phyloP scores from a whole-genome alignment of 2,888 invertebrate species.

The Neocrepidodera transversa region DNA sequence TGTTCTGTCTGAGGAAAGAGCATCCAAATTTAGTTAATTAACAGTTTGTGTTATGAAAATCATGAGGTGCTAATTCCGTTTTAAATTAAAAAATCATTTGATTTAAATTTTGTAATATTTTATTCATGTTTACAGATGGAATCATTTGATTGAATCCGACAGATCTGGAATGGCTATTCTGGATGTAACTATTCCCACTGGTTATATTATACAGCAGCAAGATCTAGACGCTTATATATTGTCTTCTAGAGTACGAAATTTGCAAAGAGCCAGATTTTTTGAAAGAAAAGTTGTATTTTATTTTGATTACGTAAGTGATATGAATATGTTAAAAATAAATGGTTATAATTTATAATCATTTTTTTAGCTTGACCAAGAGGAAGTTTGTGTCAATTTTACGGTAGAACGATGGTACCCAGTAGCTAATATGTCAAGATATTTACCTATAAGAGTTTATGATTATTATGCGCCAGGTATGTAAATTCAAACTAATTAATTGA shows the following conservation, averaged over 20 bases:
- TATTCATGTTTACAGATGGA: slow-evolving; percentile 71
- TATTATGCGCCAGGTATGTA: slow-evolving; percentile 90
- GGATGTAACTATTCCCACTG: slow-evolving; percentile 87
- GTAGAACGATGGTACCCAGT: slow-evolving; percentile 95
- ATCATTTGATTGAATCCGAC: slow-evolving; percentile 75
- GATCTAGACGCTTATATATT: slow-evolving; percentile 84
- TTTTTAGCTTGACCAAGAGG: slow-evolving; percentile 78
- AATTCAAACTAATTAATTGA: slow-evolving; percentile 2
- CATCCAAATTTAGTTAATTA: too few species aligned
- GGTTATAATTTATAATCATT: not conserved
- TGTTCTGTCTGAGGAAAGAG: too few species aligned
- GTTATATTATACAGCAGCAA: slow-evolving; percentile 91
- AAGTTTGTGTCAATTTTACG: slow-evolving; percentile 90
- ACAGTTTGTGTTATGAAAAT: too few species aligned
- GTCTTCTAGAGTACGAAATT: slow-evolving; percentile 77
- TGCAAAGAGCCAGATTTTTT: slow-evolving; percentile 84
- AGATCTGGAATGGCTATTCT: slow-evolving; percentile 89
- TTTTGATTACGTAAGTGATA: slow-evolving; percentile 84
- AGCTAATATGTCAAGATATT: slow-evolving; percentile 93
- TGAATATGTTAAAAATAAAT: not conserved
- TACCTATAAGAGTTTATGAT: slow-evolving; percentile 90
- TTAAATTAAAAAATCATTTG: too few species aligned
- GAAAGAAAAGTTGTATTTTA: slow-evolving; percentile 89
- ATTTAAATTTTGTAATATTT: too few species aligned
- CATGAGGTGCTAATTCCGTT: too few species aligned